Evolutionary conservation across 2,797 vertebrate genomes (phyloP).

Genomic region (Knipowitschia caucasica): DNA sequence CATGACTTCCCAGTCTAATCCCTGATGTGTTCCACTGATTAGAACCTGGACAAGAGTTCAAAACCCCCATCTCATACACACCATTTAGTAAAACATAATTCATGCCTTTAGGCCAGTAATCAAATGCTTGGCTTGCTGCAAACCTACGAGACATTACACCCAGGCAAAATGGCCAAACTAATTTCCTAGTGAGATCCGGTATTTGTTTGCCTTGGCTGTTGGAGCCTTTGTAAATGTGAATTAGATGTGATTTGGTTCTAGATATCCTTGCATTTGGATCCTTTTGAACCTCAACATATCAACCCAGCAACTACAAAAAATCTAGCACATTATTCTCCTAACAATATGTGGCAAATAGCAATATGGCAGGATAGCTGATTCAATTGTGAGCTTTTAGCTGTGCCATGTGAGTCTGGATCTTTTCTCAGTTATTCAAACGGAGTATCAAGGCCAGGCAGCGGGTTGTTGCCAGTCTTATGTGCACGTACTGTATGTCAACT

Average conservation of each 20-base stretch:
- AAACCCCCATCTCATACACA: slow-evolving; percentile 12
- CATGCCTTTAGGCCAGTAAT: slow-evolving; percentile 22
- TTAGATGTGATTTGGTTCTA: slow-evolving; percentile 50
- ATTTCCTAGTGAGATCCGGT: slow-evolving; percentile 47
- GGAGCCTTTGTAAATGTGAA: slow-evolving; percentile 46
- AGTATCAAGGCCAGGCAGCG: slow-evolving; percentile 48
- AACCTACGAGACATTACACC: slow-evolving; percentile 25
- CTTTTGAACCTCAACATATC: slow-evolving; percentile 54
- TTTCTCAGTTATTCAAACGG: slow-evolving; percentile 26
- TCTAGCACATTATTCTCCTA: slow-evolving; percentile 38
- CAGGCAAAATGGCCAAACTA: slow-evolving; percentile 25
- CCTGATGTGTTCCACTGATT: slow-evolving; percentile 50
- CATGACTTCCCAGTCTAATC: slow-evolving; percentile 51
- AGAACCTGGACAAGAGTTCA: slow-evolving; percentile 27
- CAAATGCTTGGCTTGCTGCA: slow-evolving; percentile 27
- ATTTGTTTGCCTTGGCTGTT: slow-evolving; percentile 64
- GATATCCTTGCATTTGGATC: slow-evolving; percentile 44
- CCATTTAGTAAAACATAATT: slow-evolving; percentile 6
- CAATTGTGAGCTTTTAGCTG: slow-evolving; percentile 27
- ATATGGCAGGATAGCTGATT: slow-evolving; percentile 26
- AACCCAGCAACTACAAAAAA: slow-evolving; percentile 41
- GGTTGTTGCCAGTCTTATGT: slow-evolving; percentile 42
- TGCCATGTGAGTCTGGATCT: slow-evolving; percentile 21
- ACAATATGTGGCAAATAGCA: slow-evolving; percentile 25
- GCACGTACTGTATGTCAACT: slow-evolving; percentile 41